Evolutionary conservation across 2,888 invertebrate species (phyloP), one percentile per base, ranked within the genome.

Genomic region (Dicroscelio sp.): DNA sequence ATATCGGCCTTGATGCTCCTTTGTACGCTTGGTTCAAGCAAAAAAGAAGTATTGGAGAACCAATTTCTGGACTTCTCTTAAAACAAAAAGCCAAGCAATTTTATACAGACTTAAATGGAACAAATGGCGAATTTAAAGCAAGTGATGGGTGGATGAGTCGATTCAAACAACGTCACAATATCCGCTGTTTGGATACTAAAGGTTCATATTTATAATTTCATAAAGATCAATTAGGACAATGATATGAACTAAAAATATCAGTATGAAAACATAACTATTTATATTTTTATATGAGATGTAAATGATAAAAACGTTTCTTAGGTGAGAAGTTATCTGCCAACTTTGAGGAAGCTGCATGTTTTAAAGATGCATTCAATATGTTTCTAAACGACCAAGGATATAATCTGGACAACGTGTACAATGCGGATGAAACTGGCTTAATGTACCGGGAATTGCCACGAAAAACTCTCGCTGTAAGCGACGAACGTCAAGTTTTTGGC

Each of bases 401-500:
- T 25, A 17, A 67, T n/a, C 35, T 23, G n/a, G 35, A 31, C 23
- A 67, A 67, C 20, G 17, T 67, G 5, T 67, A 67, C n/a, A 67
- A 67, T 25, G 67, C 67, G 12, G 67, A 35, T n/a, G 67, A 67
- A 33, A 67, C 67, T 8, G 67, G 67, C 8, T 27, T 60, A 25
- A 14, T 30, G 27, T 94, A 94, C 93, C 94, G 91, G 84, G 58
- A 90, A 12, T 60, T 95, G 75, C 94, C 93, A 8, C 27, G 73
- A 31, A 90, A 90, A 90, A 92, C 94, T 8, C 69, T 93, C 6
- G 91, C 89, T 30, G 78, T 69, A 12, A 35, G 79, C 30, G 33
- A 73, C 17, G 93, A 94, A 92, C 75, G 80, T 48, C 65, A 88
- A 69, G 93, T 90, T 48, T 91, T 90, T n/a, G 93, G 94, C n/a